A percentile compares a stretch with the other conserved stretches of the same genome.
Conservation (phyloP, 2,113 vertebrate genomes). For the Tragelaphus buxtoni region DNA sequence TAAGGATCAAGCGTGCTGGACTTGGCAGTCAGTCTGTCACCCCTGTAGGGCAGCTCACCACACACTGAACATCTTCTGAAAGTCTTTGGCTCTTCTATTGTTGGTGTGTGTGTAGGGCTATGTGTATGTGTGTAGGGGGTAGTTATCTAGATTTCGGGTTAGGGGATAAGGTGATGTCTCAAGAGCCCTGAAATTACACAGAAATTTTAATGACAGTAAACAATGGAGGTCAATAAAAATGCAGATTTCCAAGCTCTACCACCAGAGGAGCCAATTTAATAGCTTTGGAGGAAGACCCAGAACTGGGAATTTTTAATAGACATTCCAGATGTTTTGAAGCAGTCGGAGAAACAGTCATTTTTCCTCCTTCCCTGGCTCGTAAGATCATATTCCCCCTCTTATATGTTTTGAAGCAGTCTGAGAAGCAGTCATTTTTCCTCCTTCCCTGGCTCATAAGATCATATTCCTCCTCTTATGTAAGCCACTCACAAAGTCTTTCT, state of each 20-base stretch:
- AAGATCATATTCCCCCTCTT: not conserved
- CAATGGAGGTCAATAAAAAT: not conserved
- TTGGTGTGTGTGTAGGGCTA: not conserved
- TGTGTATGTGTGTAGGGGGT: accelerated
- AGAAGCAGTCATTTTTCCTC: not conserved
- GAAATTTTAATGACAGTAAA: not conserved
- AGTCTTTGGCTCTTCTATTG: not conserved
- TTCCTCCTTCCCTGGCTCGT: not conserved
- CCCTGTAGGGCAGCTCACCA: not conserved
- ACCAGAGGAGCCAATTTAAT: not conserved
- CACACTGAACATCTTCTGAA: not conserved
- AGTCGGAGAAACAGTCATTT: not conserved
- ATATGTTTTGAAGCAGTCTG: not conserved
- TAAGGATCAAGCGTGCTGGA: not conserved
- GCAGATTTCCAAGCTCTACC: not conserved
- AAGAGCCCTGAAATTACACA: not conserved
- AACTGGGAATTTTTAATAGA: not conserved
- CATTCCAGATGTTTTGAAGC: not conserved
- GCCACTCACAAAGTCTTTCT: not conserved
- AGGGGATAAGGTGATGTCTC: not conserved
- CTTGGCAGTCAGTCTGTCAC: not conserved
- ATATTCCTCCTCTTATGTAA: not conserved
- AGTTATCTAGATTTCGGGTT: not conserved
- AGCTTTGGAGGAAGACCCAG: not conserved
- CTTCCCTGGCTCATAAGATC: not conserved